Conservation (phyloP, 2,888 invertebrate species). For the Globia sparganii region DNA sequence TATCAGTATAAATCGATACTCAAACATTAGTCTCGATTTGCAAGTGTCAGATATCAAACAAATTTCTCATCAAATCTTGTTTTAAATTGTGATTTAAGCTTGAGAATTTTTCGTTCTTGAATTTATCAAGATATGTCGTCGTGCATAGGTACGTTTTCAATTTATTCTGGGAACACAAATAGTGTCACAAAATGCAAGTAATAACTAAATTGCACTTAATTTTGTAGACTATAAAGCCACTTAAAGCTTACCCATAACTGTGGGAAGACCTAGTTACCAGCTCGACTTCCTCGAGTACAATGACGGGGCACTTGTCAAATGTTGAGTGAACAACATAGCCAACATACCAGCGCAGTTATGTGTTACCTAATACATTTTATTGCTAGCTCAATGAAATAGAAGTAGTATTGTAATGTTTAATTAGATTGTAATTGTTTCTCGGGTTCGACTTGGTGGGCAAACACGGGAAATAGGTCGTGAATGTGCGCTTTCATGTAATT, state of each 20-base stretch:
- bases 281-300: conserved; percentile 47
- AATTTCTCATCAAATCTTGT: neutral
- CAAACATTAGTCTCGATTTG: neutral
- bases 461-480: neutral
- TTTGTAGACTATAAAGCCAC: neutral
- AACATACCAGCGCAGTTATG: conserved; percentile 37
- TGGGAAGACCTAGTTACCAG: conserved; percentile 42
- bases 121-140: too few relatives aligned
- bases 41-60: neutral
- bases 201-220: neutral
- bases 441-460: neutral
- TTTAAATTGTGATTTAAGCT: conserved; percentile 3
- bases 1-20: neutral
- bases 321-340: conserved; percentile 32
- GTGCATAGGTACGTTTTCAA: too few relatives aligned
- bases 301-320: conserved; percentile 58
- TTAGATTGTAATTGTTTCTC: conserved; percentile 35
- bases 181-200: neutral
- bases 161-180: neutral
- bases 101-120: neutral
- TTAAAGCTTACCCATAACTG: conserved; percentile 15
- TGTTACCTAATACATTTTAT: conserved; percentile 56
- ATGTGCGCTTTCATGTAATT: neutral
- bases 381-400: conserved; percentile 31
- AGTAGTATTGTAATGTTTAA: conserved; percentile 44